Conservation (phyloP, 2,888 invertebrate species). For the Synergus gifuensis region DNA sequence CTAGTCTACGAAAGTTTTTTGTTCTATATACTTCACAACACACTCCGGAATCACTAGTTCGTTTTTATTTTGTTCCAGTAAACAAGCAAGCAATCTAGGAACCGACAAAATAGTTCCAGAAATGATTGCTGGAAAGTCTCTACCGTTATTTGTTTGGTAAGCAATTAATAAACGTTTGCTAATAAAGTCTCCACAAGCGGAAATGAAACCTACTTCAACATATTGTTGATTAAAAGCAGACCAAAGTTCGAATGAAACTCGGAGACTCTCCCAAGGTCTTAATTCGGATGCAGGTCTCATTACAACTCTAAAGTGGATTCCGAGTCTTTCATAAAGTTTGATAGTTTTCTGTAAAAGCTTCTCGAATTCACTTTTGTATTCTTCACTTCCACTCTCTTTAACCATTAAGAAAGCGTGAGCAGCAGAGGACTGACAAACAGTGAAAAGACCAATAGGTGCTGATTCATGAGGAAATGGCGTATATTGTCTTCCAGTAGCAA, state of each 20-base stretch:
- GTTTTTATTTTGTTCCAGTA: slow-evolving; percentile 83
- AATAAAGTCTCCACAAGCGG: slow-evolving; percentile 85
- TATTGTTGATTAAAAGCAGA: slow-evolving; percentile 83
- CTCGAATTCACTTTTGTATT: slow-evolving; percentile 81
- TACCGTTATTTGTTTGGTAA: slow-evolving; percentile 80
- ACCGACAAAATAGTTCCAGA: slow-evolving; percentile 87
- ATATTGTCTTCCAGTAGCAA: slow-evolving; percentile 86
- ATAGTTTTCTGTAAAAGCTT: slow-evolving; percentile 79
- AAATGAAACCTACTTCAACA: slow-evolving; percentile 87
- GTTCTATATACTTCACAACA: background rate
- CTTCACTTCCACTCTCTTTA: slow-evolving; percentile 75
- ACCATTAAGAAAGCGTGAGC: slow-evolving; percentile 83
- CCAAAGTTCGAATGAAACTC: slow-evolving; percentile 87
- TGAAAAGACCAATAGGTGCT: slow-evolving; percentile 80
- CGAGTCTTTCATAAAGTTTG: slow-evolving; percentile 83
- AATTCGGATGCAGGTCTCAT: slow-evolving; percentile 83
- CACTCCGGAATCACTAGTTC: slow-evolving; percentile 65
- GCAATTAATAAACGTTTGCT: slow-evolving; percentile 88
- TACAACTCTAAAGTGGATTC: slow-evolving; percentile 84
- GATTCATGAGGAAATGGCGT: slow-evolving; percentile 76
- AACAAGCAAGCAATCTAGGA: slow-evolving; percentile 86
- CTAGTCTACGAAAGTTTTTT: background rate
- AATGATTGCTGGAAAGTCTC: slow-evolving; percentile 83
- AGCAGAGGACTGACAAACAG: slow-evolving; percentile 84
- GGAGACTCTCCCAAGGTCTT: slow-evolving; percentile 83